phyloP scores from a whole-genome alignment of 2,888 invertebrate species.

The Drosophila pegasa region DNA sequence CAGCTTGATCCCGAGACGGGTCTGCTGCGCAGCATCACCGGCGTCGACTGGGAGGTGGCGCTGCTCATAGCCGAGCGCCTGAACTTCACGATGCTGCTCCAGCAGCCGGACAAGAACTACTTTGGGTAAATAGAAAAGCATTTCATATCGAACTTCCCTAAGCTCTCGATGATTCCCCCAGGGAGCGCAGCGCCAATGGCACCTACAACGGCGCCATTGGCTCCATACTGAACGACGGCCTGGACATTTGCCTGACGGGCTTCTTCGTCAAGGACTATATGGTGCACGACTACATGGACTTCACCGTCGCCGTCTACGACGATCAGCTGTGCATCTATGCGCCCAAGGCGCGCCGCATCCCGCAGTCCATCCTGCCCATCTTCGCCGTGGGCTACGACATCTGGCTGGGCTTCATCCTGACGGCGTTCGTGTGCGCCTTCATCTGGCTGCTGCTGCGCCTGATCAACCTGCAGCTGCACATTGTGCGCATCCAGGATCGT shows the following conservation, averaged over 20 bases:
- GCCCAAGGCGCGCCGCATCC: constrained; percentile 84
- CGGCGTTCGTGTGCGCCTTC: constrained; percentile 73
- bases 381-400: constrained; percentile 82
- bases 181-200: constrained; percentile 78
- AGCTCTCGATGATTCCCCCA: constrained; percentile 15
- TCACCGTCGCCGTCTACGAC: constrained; percentile 83
- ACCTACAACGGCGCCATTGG: constrained; percentile 84
- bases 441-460: constrained; percentile 77
- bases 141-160: background rate
- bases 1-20: constrained; percentile 57
- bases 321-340: constrained; percentile 85
- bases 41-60: constrained; percentile 82
- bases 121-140: constrained; percentile 77
- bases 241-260: constrained; percentile 84
- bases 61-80: constrained; percentile 68
- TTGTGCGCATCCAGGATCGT: constrained; percentile 16
- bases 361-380: constrained; percentile 84
- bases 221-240: constrained; percentile 79
- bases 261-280: constrained; percentile 85
- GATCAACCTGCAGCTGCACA: constrained; percentile 70
- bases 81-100: constrained; percentile 81
- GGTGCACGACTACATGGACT: constrained; percentile 82
- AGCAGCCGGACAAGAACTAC: constrained; percentile 77
- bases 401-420: constrained; percentile 82
- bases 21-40: constrained; percentile 60